phyloP scores from a whole-genome alignment of 2,113 vertebrate genomes.

The Varanus salvator region DNA sequence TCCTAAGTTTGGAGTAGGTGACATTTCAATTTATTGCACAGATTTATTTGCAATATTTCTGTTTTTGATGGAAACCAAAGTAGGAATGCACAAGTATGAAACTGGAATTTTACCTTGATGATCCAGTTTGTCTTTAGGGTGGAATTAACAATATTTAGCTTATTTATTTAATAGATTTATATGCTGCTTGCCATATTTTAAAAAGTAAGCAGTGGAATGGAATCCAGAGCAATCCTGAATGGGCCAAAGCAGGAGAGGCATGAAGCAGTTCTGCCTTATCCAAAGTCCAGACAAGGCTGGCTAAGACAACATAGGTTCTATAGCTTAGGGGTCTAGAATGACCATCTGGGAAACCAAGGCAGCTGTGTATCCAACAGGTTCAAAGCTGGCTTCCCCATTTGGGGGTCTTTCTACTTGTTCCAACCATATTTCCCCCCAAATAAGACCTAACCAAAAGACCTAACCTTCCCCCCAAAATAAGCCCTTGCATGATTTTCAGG shows the following conservation, averaged over 20 bases:
- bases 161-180: no score
- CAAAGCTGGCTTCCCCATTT: not conserved
- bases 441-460: no score
- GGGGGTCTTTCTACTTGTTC: not conserved
- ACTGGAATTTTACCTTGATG: not conserved
- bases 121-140: not conserved
- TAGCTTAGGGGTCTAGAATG: not conserved
- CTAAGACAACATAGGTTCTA: not conserved
- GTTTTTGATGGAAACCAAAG: not conserved
- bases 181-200: no score
- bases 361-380: not conserved
- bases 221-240: not conserved
- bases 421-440: no score
- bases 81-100: not conserved
- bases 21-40: not conserved
- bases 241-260: not conserved
- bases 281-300: not conserved
- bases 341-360: not conserved
- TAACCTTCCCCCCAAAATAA: no score
- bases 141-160: not conserved
- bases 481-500: no score
- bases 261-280: not conserved
- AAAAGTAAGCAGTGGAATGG: no score
- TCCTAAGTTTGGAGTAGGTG: not conserved
- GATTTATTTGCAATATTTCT: not conserved